Evolutionary conservation across 1,140 invertebrate genomes (phyloP).

Genomic region (Drosophila kepulauana): DNA sequence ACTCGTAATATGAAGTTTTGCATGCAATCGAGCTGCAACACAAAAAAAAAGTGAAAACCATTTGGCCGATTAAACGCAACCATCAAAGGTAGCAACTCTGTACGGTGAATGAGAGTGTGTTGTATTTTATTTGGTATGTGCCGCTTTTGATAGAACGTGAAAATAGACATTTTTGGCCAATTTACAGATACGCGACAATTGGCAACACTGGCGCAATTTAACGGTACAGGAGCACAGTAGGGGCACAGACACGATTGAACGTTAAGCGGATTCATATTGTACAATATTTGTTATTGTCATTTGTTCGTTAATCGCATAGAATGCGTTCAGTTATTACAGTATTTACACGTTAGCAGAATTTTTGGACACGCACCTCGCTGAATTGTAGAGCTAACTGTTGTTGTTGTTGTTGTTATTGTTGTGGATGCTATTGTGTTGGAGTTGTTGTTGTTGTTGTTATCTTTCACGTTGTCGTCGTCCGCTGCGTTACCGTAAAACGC

Average conservation of each 20-base stretch:
- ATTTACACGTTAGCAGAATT: conserved; percentile 73
- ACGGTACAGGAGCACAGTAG: conserved; percentile 48
- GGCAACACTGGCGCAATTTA: conserved; percentile 65
- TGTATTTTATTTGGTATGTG: too few relatives aligned
- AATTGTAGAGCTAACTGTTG: conserved; percentile 34
- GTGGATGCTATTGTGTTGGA: background rate
- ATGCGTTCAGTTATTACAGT: conserved; percentile 47
- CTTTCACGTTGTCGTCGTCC: conserved; percentile 33
- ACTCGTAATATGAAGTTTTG: conserved; percentile 41
- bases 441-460: conserved; percentile 4
- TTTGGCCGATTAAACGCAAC: conserved; percentile 35
- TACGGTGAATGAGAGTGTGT: background rate
- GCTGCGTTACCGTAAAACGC: conserved; percentile 83
- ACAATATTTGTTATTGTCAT: conserved; percentile 14
- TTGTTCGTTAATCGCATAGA: conserved; percentile 40
- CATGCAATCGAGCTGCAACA: conserved; percentile 46
- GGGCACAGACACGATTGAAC: conserved; percentile 65
- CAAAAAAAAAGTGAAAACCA: conserved; percentile 45
- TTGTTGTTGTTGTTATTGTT: conserved; percentile 5
- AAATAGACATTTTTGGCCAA: conserved; percentile 20
- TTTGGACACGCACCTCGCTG: conserved; percentile 45
- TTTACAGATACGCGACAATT: conserved; percentile 61
- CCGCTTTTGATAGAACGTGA: conserved; percentile 47
- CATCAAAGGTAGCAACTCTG: background rate
- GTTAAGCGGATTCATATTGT: conserved; percentile 55